A percentile compares a stretch with the other conserved stretches of the same genome.
phyloP scores from a whole-genome alignment of 2,113 vertebrate genomes.

The Cromileptes altivelis region DNA sequence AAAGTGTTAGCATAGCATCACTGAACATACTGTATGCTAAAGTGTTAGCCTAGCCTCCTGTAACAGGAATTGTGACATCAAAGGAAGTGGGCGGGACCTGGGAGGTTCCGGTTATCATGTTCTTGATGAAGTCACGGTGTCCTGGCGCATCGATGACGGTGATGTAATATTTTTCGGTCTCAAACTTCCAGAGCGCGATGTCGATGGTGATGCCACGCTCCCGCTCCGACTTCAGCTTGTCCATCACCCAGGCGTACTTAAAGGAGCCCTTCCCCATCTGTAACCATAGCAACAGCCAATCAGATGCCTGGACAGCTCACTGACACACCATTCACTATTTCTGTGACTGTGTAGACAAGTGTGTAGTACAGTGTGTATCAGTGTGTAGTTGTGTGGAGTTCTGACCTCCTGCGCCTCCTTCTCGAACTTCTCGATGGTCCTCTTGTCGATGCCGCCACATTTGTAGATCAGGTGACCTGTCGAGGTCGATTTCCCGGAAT shows the following conservation, averaged over 20 bases:
- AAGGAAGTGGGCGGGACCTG: not conserved
- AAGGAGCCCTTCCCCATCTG: conserved; percentile 35
- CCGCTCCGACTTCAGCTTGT: conserved; percentile 12
- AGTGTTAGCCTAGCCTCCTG: not conserved
- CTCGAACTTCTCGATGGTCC: conserved; percentile 1
- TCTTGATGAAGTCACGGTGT: conserved; percentile 42
- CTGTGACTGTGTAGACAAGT: too few species aligned
- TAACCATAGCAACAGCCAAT: conserved; percentile 11
- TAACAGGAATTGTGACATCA: too few species aligned
- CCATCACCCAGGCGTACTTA: conserved; percentile 41
- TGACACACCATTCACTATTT: too few species aligned
- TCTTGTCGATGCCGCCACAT: conserved; percentile 3
- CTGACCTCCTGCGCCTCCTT: not conserved
- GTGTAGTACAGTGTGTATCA: not conserved
- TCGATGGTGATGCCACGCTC: conserved; percentile 31
- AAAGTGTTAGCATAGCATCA: not conserved
- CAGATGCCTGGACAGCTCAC: not conserved
- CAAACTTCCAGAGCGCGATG: conserved; percentile 37
- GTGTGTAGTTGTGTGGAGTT: not conserved
- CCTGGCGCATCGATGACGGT: conserved; percentile 20
- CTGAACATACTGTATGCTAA: not conserved
- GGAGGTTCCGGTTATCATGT: conserved; percentile 34
- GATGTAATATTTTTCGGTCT: not conserved
- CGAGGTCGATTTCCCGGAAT: conserved; percentile 1
- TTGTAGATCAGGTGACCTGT: conserved; percentile 19